Base-by-base conservation (phyloP, 2,888 invertebrate species). In the Pollenia labialis region DNA sequence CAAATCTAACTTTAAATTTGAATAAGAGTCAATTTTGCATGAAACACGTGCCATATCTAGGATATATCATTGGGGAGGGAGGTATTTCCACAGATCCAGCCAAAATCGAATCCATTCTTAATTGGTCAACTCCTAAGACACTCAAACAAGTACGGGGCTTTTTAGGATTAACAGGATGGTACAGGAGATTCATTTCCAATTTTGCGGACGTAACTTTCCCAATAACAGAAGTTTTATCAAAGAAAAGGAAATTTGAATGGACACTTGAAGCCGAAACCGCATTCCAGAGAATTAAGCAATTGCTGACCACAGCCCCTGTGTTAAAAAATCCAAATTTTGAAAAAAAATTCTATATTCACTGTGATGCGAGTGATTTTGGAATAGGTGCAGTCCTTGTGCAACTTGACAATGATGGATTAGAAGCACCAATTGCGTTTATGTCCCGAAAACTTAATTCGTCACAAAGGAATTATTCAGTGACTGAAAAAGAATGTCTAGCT, bases 131-230 rank as follows among this genome's bases (percentile, higher is more conserved):
- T 4, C 88, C 89, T 18, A 87, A 81, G 23, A 74, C 77, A 1
- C 11, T 74, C 18, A 83, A 85, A 58, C 85, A 89, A 44, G 84
- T 88, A 0, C 56, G 88, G 1, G 72, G 87, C 44, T 87, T 89
- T 32, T 56, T 89, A n/a, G 87, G 88, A 0, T 60, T 88, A 66
- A 85, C 88, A 6, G 87, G 88, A 1, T 89, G 87, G 87, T 86
- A 86, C 23, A 46, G 86, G 4, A 48, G 75, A 4, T 68, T 77
- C 10, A 66, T 77, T 12, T 44, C 46, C 2, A 79, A 79, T 48
- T 79, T 79, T 32, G 64, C 74, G 3, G 40, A 56, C 10, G 23
- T 68, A 10, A 66, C 74, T 0, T 48, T 50, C 7, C 81, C 74
- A 3, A 81, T 81, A 11, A 81, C 58, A 1, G 72, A 74, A 4